Evolutionary conservation across 2,888 invertebrate species (phyloP).

Genomic region (Cremastinae sp.): DNA sequence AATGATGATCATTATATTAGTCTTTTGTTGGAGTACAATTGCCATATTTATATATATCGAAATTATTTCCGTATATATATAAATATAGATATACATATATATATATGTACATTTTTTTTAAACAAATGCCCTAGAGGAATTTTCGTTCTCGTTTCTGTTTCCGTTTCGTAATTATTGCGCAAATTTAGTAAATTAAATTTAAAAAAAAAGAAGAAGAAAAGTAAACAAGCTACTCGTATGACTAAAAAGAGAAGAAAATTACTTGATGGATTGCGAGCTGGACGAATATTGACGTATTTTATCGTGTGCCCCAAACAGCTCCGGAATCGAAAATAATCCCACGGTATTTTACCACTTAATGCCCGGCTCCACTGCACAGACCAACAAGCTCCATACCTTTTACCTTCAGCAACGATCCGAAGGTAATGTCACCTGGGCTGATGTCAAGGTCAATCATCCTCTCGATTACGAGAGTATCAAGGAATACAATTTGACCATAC

Average conservation of each 20-base stretch:
- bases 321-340: slow-evolving; percentile 97
- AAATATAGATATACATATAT: slow-evolving; percentile 39
- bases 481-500: slow-evolving; percentile 96
- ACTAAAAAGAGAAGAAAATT: slow-evolving; percentile 13
- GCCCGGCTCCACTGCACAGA: slow-evolving; percentile 97
- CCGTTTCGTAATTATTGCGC: slow-evolving; percentile 72
- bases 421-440: slow-evolving; percentile 91
- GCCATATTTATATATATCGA: not conserved
- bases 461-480: slow-evolving; percentile 97
- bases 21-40: slow-evolving; percentile 57
- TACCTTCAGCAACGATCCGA: slow-evolving; percentile 96
- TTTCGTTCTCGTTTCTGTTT: slow-evolving; percentile 78
- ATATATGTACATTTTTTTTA: slow-evolving; percentile 34
- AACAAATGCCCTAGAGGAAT: slow-evolving; percentile 66
- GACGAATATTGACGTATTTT: slow-evolving; percentile 52
- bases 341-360: slow-evolving; percentile 97
- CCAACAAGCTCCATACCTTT: slow-evolving; percentile 97
- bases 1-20: slow-evolving; percentile 60
- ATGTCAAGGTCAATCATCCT: slow-evolving; percentile 97
- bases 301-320: slow-evolving; percentile 84
- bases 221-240: not conserved
- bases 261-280: slow-evolving; percentile 13
- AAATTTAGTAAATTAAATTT: slow-evolving; percentile 30
- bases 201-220: slow-evolving; percentile 17
- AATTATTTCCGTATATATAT: slow-evolving; percentile 47